Evolutionary conservation across 2,888 invertebrate species (phyloP), one percentile per base, ranked within the genome.

Genomic region (Sinopyrophorus schimmeli): DNA sequence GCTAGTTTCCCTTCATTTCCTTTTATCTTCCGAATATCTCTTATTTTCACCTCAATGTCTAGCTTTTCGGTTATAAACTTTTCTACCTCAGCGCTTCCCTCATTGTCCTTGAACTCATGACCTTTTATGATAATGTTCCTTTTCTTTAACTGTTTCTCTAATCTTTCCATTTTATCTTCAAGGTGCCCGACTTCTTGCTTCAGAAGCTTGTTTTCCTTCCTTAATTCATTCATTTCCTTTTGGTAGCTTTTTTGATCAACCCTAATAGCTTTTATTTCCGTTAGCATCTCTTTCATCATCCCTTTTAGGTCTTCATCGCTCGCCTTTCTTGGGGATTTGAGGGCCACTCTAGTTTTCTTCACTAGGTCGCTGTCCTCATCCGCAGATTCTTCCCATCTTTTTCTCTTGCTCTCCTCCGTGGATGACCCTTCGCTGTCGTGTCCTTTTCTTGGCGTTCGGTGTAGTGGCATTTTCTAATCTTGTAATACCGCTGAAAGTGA

Each of bases 361-460:
- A 10, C 24, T 3, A 24, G 24, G 7, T 24, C 24, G 24, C 24
- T 24, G 7, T 24, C 24, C n/a, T 24, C 24, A n/a, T 24, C 24
- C n/a, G 7, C 24, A n/a, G 24, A 9, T 10, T 6, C 20, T 24
- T 5, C 24, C n/a, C 24, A 24, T 24, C 24, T 24, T n/a, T 24
- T 24, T 10, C 24, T 24, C 10, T 24, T 24, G 24, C 4, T 7
- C 24, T 24, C 24, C 24, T 24, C 3, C 7, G 24, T 24, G 10
- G 24, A 24, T n/a, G 24, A 24, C 24, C 24, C 24, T 24, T 24
- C 24, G n/a, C 24, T 24, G n/a, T 24, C 24, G 24, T 24, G 10
- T 24, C n/a, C 10, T 24, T 24, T 24, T 3, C 24, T 24, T 24
- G 24, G 24, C 10, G 24, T 5, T 3, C 24, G 24, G 24, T 24